A percentile compares a stretch with the other conserved stretches of the same genome.
These are phyloP conservation scores for Ascaphus truei DNA, from an alignment of 2,113 vertebrate species.

Conservation along the genomic window DNA sequence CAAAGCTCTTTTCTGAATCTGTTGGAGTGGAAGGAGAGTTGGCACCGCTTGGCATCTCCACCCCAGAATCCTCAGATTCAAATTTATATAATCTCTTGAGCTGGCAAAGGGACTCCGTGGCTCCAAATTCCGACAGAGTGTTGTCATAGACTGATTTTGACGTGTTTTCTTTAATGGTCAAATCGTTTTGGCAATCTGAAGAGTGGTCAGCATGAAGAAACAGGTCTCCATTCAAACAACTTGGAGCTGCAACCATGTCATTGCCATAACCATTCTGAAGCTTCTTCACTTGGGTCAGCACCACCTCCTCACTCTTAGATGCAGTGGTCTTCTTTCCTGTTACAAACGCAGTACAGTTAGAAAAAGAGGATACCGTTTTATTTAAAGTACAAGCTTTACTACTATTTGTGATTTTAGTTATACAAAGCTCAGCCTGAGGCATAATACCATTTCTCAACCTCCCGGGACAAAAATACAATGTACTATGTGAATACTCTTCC, in stretches of 20 bases:
- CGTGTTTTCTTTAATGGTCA: constrained; percentile 13
- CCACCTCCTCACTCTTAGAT: constrained; percentile 62
- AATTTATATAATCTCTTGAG: constrained; percentile 71
- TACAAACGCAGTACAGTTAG: not conserved
- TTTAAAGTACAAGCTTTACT: too few relatives aligned
- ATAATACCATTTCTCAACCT: too few relatives aligned
- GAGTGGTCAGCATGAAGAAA: constrained; percentile 19
- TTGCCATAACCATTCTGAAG: constrained; percentile 54
- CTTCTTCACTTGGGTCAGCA: constrained; percentile 81
- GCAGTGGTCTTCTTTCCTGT: constrained; percentile 68
- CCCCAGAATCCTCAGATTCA: constrained; percentile 81
- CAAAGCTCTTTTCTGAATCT: constrained; percentile 78
- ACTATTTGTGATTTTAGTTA: too few relatives aligned
- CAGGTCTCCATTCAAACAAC: constrained; percentile 44
- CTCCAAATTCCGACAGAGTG: constrained; percentile 45
- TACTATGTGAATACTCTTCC: too few relatives aligned
- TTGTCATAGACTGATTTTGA: constrained; percentile 50
- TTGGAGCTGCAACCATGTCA: constrained; percentile 32
- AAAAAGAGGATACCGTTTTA: too few relatives aligned
- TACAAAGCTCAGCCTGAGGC: too few relatives aligned
- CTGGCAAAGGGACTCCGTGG: constrained; percentile 41
- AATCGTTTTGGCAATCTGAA: constrained; percentile 34
- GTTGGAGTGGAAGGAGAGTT: constrained; percentile 75
- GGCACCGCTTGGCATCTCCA: constrained; percentile 75
- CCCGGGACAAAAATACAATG: too few relatives aligned